These are phyloP conservation scores for Brachionus rotundiformis DNA, from an alignment of 1,140 invertebrate species.

Conservation along the genomic window DNA sequence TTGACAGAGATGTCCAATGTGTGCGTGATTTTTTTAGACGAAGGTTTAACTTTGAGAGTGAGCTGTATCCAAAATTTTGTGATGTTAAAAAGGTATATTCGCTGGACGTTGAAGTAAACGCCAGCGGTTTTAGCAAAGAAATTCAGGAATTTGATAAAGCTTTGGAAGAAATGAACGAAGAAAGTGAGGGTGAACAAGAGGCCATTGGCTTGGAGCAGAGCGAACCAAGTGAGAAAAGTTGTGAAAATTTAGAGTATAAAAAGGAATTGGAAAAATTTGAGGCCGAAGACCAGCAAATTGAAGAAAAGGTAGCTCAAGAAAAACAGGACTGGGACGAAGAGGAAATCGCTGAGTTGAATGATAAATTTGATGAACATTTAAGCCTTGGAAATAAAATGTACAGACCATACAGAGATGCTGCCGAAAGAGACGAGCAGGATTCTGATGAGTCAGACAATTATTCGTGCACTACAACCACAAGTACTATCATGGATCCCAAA, in stretches of 20 bases:
- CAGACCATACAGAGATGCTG: slow-evolving; percentile 8
- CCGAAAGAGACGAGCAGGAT: not conserved
- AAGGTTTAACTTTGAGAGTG: slow-evolving; percentile 87
- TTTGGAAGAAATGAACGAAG: slow-evolving; percentile 60
- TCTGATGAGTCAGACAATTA: slow-evolving; percentile 47
- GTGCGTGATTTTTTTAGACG: slow-evolving; percentile 86
- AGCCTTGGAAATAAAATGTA: slow-evolving; percentile 6
- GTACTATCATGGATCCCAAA: slow-evolving; percentile 39
- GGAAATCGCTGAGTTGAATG: not conserved
- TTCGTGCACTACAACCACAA: slow-evolving; percentile 36
- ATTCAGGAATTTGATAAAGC: slow-evolving; percentile 73
- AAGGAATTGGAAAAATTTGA: slow-evolving; percentile 53
- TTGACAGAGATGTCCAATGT: slow-evolving; percentile 91
- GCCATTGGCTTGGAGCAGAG: slow-evolving; percentile 55
- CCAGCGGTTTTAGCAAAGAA: slow-evolving; percentile 84
- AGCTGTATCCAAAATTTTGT: slow-evolving; percentile 78
- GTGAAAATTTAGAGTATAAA: slow-evolving; percentile 55
- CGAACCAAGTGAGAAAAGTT: slow-evolving; percentile 56
- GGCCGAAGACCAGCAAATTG: not conserved
- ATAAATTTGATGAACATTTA: slow-evolving; percentile 42
- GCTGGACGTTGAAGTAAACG: slow-evolving; percentile 83
- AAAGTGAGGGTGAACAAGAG: slow-evolving; percentile 46
- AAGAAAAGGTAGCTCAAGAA: not conserved
- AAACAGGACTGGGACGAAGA: not conserved
- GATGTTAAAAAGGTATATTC: slow-evolving; percentile 65